A percentile compares a stretch with the other conserved stretches of the same genome.
Conservation (phyloP, 2,797 vertebrate species). For the Pantherophis vulpinus region DNA sequence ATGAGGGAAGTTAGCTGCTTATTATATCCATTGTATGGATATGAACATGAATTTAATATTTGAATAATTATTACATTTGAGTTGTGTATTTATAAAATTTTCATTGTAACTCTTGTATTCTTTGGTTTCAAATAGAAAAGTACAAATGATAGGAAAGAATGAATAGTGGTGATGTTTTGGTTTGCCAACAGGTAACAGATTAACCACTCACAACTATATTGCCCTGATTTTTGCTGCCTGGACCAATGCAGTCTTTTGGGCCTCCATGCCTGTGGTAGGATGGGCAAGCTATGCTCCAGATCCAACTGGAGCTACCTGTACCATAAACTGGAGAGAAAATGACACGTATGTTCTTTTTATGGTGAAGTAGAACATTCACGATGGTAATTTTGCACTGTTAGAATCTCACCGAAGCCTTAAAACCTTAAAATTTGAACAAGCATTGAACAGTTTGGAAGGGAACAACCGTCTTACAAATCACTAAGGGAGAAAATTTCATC, state of each 20-base stretch:
- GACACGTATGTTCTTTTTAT: constrained; percentile 77
- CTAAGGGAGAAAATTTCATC: background rate
- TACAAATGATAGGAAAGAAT: background rate
- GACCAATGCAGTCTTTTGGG: constrained; percentile 94
- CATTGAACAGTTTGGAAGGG: background rate
- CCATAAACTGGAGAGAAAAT: constrained; percentile 93
- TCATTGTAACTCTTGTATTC: background rate
- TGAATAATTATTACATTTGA: background rate
- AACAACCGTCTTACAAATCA: background rate
- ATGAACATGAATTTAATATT: background rate
- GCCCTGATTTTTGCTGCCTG: constrained; percentile 88
- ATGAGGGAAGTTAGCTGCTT: background rate
- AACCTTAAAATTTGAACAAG: background rate
- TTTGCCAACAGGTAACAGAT: constrained; percentile 81
- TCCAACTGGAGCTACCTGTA: constrained; percentile 94
- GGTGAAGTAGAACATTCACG: background rate
- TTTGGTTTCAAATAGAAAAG: background rate
- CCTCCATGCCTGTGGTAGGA: constrained; percentile 86
- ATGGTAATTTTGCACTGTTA: background rate
- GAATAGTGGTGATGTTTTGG: constrained; percentile 7
- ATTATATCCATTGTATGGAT: background rate
- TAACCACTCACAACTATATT: constrained; percentile 80
- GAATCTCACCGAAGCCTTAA: background rate
- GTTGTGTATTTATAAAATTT: background rate
- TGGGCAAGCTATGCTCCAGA: constrained; percentile 94